Conservation (phyloP, 2,113 vertebrate genomes). For the Menura novaehollandiae region DNA sequence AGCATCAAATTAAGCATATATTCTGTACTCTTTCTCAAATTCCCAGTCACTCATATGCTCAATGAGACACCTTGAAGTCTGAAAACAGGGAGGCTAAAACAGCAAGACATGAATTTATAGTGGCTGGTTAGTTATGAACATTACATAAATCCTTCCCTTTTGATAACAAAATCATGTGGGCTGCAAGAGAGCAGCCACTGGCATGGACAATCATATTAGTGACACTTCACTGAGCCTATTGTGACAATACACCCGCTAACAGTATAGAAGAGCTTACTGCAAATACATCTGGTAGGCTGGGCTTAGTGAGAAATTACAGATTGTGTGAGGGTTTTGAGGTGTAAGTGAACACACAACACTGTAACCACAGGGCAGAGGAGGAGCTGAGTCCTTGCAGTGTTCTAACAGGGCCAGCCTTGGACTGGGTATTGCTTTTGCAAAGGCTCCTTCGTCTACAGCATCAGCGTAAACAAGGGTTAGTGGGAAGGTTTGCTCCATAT, state of each 20-base stretch:
- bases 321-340: conserved; percentile 10
- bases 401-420: neutral
- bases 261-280: conserved; percentile 10
- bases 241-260: neutral
- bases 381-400: neutral
- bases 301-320: neutral
- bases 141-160: conserved; percentile 25
- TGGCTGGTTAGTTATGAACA: conserved; percentile 11
- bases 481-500: conserved; percentile 19
- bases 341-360: neutral
- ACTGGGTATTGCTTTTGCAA: neutral
- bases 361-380: neutral
- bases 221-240: conserved; percentile 34
- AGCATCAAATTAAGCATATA: neutral
- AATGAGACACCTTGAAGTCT: neutral
- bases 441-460: neutral
- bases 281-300: neutral
- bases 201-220: conserved; percentile 50
- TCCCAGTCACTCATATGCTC: neutral
- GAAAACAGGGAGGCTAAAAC: neutral
- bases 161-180: conserved; percentile 21
- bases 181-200: conserved; percentile 58
- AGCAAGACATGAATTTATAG: conserved; percentile 1
- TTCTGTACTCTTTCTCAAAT: neutral
- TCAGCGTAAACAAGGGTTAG: neutral